A percentile compares a stretch with the other conserved stretches of the same genome.
These are phyloP conservation scores for Agrochola circellaris DNA, from an alignment of 2,888 invertebrate species.

Conservation along the genomic window DNA sequence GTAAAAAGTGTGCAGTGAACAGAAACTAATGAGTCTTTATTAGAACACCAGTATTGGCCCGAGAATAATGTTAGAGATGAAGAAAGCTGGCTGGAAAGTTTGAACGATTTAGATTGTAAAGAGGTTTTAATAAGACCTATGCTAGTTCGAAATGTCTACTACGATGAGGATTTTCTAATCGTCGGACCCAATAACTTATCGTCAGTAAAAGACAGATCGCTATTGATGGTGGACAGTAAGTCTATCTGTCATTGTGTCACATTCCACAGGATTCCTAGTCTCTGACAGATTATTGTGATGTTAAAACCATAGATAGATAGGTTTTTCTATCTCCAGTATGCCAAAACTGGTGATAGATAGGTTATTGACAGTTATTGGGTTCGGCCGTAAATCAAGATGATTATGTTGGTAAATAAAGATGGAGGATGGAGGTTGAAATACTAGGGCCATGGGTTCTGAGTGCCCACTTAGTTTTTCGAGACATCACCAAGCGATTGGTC, in stretches of 20 bases:
- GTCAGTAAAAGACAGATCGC: too few relatives aligned
- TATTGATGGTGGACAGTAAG: too few relatives aligned
- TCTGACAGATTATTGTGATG: too few relatives aligned
- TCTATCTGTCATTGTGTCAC: too few relatives aligned
- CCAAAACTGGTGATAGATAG: too few relatives aligned
- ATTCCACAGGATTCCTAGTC: too few relatives aligned
- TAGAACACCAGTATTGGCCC: slow-evolving; percentile 43
- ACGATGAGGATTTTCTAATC: not conserved
- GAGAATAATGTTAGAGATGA: slow-evolving; percentile 20
- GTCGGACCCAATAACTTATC: too few relatives aligned
- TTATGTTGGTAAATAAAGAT: not conserved
- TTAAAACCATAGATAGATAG: too few relatives aligned
- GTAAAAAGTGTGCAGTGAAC: slow-evolving; percentile 61
- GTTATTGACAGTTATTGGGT: too few relatives aligned
- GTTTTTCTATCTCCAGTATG: too few relatives aligned
- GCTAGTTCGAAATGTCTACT: not conserved
- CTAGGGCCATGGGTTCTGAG: not conserved
- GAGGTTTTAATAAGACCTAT: not conserved
- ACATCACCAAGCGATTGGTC: not conserved
- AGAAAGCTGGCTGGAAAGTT: slow-evolving; percentile 34
- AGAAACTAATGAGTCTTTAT: slow-evolving; percentile 63
- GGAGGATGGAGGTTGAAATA: not conserved
- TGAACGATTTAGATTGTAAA: slow-evolving; percentile 3
- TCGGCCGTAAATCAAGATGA: not conserved
- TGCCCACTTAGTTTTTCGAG: not conserved